Evolutionary conservation across 2,113 vertebrate genomes (phyloP).

Genomic region (Erinaceus europaeus): DNA sequence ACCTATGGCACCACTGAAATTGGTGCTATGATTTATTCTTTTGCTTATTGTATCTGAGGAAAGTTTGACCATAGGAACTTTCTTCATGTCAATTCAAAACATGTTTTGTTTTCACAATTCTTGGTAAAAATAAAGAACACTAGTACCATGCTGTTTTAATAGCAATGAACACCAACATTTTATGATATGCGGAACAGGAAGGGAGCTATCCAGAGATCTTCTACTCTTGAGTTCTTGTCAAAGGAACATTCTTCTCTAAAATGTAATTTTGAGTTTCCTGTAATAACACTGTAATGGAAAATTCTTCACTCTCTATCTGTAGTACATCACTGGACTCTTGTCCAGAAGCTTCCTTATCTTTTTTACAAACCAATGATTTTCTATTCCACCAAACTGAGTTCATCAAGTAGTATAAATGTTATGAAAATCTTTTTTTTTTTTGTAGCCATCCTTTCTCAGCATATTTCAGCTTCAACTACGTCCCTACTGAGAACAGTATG

Average conservation of each 20-base stretch:
- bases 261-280: not conserved
- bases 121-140: not conserved
- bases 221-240: not conserved
- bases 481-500: not conserved
- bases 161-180: not conserved
- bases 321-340: not conserved
- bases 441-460: not conserved
- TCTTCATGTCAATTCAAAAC: not conserved
- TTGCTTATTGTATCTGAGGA: not conserved
- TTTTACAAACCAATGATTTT: not conserved
- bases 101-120: not conserved
- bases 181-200: not conserved
- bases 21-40: not conserved
- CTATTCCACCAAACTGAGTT: not conserved
- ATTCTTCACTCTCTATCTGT: not conserved
- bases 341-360: not conserved
- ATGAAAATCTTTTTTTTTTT: not conserved
- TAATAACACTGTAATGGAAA: not conserved
- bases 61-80: not conserved
- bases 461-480: not conserved
- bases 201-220: not conserved
- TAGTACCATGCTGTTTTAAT: not conserved
- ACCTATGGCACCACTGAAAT: not conserved
- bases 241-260: constrained; percentile 2
- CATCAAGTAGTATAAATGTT: not conserved